phyloP scores from a whole-genome alignment of 2,888 invertebrate genomes.

The Linnaemya vulpina region DNA sequence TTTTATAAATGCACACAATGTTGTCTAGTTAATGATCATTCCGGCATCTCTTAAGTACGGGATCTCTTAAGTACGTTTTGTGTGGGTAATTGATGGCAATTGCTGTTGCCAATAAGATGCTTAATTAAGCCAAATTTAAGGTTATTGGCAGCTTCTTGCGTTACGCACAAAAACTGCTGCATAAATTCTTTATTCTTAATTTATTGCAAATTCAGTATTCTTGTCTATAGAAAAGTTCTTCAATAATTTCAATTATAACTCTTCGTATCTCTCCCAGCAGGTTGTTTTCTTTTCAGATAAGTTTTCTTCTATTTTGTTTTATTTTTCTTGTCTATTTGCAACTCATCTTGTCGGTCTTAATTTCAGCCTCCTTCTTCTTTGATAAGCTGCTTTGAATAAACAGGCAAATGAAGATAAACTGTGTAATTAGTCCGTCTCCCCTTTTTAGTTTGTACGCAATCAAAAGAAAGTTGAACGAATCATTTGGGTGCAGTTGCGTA shows the following conservation, averaged over 20 bases:
- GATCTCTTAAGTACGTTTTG: no score
- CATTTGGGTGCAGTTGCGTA: background rate
- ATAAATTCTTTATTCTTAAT: slow-evolving; percentile 23
- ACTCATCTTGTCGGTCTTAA: background rate
- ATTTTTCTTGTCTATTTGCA: background rate
- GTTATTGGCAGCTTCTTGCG: slow-evolving; percentile 77
- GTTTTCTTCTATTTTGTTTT: background rate
- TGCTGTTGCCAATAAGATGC: slow-evolving; percentile 75
- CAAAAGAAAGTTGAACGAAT: background rate
- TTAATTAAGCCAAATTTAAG: slow-evolving; percentile 81
- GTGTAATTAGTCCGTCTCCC: slow-evolving; percentile 68
- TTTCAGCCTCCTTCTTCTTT: background rate
- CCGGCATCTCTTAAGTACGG: no score
- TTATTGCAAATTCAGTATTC: background rate
- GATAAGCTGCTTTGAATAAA: slow-evolving; percentile 9
- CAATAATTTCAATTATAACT: background rate
- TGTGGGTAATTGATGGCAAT: slow-evolving; percentile 63
- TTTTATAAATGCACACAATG: background rate
- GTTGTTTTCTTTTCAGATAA: background rate
- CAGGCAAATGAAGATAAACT: slow-evolving; percentile 72
- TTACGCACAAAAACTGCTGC: slow-evolving; percentile 16
- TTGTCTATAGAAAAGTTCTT: background rate
- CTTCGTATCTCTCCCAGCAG: background rate
- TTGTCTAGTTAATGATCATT: background rate
- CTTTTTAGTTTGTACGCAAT: slow-evolving; percentile 16